Evolutionary conservation across 2,888 invertebrate species (phyloP).

Genomic region (Leptodirus hochenwartii): DNA sequence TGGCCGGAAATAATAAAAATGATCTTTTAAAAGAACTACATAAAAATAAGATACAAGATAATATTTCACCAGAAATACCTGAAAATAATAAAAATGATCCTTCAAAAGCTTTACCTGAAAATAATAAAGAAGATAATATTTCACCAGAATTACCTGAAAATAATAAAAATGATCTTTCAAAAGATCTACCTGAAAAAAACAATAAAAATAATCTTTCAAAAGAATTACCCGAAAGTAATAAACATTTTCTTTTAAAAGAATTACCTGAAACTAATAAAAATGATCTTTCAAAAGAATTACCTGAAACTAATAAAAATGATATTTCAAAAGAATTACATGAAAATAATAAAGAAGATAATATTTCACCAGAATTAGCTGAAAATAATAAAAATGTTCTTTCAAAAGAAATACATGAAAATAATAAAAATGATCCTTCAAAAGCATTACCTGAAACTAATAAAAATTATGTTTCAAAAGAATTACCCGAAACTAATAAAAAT

Average conservation of each 20-base stretch:
- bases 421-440: background rate
- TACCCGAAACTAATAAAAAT: too few relatives aligned
- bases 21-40: background rate
- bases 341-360: background rate
- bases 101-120: background rate
- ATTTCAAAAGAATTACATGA: too few relatives aligned
- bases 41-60: too few relatives aligned
- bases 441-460: background rate
- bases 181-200: too few relatives aligned
- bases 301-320: constrained; percentile 4
- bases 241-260: background rate
- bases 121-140: background rate
- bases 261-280: too few relatives aligned
- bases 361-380: background rate
- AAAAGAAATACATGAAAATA: background rate
- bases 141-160: too few relatives aligned
- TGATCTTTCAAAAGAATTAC: too few relatives aligned
- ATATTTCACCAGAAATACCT: too few relatives aligned
- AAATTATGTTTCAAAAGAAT: background rate
- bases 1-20: too few relatives aligned
- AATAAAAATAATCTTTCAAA: too few relatives aligned
- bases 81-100: background rate
- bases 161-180: background rate
- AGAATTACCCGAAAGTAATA: background rate
- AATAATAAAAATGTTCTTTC: background rate